A percentile compares a stretch with the other conserved stretches of the same genome.
phyloP scores from a whole-genome alignment of 1,140 invertebrate genomes.

The Heliconius hermathena region DNA sequence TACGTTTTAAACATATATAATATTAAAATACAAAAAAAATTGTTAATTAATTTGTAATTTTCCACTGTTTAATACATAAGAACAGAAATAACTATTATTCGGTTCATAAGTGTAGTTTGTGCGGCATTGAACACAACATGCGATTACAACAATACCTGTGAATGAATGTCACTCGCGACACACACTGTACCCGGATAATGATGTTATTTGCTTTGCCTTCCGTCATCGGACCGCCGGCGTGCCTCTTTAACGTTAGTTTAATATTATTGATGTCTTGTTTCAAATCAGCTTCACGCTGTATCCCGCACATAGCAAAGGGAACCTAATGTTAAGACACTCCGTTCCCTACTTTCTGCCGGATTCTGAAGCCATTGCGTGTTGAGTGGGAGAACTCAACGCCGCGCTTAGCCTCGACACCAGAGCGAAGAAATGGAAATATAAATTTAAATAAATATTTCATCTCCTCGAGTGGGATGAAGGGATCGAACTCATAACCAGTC shows the following conservation, averaged over 20 bases:
- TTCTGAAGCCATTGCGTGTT: no score
- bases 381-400: no score
- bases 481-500: no score
- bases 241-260: conserved; percentile 29
- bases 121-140: conserved; percentile 71
- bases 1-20: not conserved
- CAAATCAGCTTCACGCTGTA: no score
- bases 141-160: conserved; percentile 72
- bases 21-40: not conserved
- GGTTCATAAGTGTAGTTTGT: conserved; percentile 47
- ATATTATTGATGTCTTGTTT: conserved; percentile 24
- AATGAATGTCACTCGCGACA: conserved; percentile 63
- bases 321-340: no score
- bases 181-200: conserved; percentile 66
- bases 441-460: no score
- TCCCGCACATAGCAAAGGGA: no score
- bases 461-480: no score
- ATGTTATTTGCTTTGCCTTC: conserved; percentile 74
- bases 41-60: not conserved
- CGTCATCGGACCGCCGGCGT: conserved; percentile 56
- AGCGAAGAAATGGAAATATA: no score
- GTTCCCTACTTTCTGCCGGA: no score
- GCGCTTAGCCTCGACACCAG: no score
- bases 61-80: conserved; percentile 28
- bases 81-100: conserved; percentile 28